Percentiles rank a stretch among this genome's conserved stretches.
phyloP scores from a whole-genome alignment of 2,797 vertebrate species.

The Pseudocheirus occidentalis region DNA sequence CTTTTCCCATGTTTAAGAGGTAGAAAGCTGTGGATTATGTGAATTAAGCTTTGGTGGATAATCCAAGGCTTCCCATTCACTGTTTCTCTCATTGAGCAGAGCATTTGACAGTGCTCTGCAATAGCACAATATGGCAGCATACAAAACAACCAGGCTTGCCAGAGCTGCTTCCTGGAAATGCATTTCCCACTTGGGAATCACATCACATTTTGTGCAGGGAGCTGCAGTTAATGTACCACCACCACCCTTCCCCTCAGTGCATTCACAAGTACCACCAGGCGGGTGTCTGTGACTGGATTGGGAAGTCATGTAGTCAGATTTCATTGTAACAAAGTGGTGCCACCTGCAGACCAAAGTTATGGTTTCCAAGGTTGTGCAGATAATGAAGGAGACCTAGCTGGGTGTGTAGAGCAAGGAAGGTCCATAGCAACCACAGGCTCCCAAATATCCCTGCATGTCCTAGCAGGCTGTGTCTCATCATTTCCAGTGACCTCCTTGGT shows the following conservation, averaged over 20 bases:
- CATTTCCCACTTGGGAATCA: constrained; percentile 52
- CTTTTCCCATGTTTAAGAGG: not conserved
- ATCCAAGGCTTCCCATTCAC: not conserved
- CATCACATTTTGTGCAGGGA: constrained; percentile 54
- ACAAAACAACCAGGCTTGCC: not conserved
- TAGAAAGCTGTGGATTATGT: not conserved
- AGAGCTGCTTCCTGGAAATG: constrained; percentile 14
- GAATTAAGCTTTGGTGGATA: not conserved
- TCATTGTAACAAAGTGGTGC: constrained; percentile 73
- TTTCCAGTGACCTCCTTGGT: constrained; percentile 24
- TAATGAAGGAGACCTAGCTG: not conserved
- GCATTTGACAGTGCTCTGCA: not conserved
- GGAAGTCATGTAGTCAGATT: constrained; percentile 28
- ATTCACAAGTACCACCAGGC: not conserved
- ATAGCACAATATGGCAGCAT: not conserved
- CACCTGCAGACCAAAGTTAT: constrained; percentile 63
- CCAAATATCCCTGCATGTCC: constrained; percentile 37
- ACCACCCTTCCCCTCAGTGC: not conserved
- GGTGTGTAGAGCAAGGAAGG: rapidly evolving
- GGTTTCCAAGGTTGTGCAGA: constrained; percentile 50
- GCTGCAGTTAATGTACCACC: not conserved
- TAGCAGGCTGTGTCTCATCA: not conserved
- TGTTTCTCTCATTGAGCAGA: not conserved
- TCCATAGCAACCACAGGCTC: constrained; percentile 14
- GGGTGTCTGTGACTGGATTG: not conserved